Conservation (phyloP, 2,888 invertebrate species). For the Eupithecia centaureata region DNA sequence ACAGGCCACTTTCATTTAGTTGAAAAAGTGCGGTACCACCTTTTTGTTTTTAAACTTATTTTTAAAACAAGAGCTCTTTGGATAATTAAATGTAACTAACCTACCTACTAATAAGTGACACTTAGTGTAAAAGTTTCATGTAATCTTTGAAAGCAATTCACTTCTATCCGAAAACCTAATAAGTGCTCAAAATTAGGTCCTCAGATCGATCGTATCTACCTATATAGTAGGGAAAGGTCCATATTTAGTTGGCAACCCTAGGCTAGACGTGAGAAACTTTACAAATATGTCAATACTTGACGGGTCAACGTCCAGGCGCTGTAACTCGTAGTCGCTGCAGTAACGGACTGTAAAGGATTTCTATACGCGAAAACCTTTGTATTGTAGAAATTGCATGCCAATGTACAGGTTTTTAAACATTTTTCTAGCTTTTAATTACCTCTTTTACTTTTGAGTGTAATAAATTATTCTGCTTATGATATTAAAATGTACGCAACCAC, state of each 20-base stretch:
- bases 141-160: not conserved
- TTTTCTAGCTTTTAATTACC: not conserved
- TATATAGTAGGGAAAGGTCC: not conserved
- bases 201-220: not conserved
- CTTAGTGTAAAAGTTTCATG: not conserved
- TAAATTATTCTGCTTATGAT: not conserved
- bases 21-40: too few relatives aligned
- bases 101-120: not conserved
- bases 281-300: constrained; percentile 83
- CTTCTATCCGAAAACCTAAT: not conserved
- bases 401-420: constrained; percentile 1
- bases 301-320: constrained; percentile 78
- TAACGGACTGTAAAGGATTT: constrained; percentile 59
- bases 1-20: too few relatives aligned
- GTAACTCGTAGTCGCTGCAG: constrained; percentile 70
- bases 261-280: constrained; percentile 81
- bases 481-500: not conserved
- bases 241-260: constrained; percentile 52
- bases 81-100: not conserved
- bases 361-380: constrained; percentile 39
- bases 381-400: constrained; percentile 12
- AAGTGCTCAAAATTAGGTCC: not conserved
- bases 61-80: not conserved
- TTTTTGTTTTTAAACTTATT: too few relatives aligned
- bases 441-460: not conserved